A percentile compares a stretch with the other conserved stretches of the same genome.
Conservation (phyloP, 2,113 vertebrate species). For the Parus major region DNA sequence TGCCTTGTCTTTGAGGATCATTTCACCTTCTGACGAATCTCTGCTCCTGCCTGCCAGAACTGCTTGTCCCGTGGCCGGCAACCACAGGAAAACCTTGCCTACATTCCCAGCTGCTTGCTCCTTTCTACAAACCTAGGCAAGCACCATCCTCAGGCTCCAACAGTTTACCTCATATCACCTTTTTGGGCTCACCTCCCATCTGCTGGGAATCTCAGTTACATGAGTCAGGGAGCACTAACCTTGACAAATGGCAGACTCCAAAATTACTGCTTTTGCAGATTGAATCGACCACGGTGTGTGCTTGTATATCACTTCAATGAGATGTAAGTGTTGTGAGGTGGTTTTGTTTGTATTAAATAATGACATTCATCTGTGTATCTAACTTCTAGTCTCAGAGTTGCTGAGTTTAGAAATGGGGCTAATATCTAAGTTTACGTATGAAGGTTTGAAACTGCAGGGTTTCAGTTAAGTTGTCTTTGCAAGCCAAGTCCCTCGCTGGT, state of each 20-base stretch:
- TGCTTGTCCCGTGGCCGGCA: neutral
- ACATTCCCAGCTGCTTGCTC: constrained; percentile 54
- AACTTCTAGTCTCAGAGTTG: neutral
- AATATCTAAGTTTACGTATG: neutral
- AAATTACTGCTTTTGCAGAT: neutral
- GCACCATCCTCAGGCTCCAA: neutral
- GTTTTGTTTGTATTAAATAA: neutral
- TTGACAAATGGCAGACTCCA: neutral
- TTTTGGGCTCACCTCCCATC: constrained; percentile 4
- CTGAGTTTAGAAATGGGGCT: neutral
- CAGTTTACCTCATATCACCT: neutral
- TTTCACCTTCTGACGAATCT: neutral
- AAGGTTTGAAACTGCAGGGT: neutral
- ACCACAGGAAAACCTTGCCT: neutral
- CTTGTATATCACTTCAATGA: rapidly evolving
- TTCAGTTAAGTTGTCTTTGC: neutral
- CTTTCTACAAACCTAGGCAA: constrained; percentile 34
- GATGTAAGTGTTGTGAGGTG: neutral
- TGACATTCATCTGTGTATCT: neutral
- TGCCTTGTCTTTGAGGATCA: neutral
- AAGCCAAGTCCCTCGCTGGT: neutral
- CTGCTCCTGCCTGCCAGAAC: constrained; percentile 35
- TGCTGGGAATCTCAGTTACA: neutral
- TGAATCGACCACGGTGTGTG: rapidly evolving
- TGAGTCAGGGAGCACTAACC: neutral